A percentile compares a stretch with the other conserved stretches of the same genome.
These are phyloP conservation scores for Pentamera pediparva DNA, from an alignment of 53 echinoderm and acorn worm species.

Conservation along the genomic window DNA sequence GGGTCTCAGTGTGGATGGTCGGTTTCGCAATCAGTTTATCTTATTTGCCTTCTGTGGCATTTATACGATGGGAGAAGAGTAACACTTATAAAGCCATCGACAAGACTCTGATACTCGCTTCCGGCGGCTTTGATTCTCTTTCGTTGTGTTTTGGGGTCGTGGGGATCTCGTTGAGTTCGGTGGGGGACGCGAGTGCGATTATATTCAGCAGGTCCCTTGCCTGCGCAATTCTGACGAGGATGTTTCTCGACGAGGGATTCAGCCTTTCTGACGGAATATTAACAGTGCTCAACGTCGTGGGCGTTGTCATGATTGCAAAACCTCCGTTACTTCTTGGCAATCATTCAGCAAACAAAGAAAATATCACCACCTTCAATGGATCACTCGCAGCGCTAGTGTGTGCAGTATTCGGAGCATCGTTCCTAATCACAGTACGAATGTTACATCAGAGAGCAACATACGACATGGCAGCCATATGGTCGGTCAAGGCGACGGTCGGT, in stretches of 20 bases:
- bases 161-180: not conserved
- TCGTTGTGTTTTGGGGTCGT: not conserved
- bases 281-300: not conserved
- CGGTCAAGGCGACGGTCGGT: not conserved
- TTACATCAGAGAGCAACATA: not conserved
- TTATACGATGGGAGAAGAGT: not conserved
- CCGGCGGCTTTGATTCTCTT: not conserved
- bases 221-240: not conserved
- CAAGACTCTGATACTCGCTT: not conserved
- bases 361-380: not conserved
- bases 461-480: not conserved
- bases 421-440: not conserved
- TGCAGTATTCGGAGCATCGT: not conserved
- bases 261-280: not conserved
- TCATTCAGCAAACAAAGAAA: not conserved
- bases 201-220: not conserved
- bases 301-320: not conserved
- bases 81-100: not conserved
- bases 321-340: not conserved
- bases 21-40: not conserved
- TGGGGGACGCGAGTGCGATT: constrained; percentile 1
- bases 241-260: not conserved
- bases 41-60: not conserved
- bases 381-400: not conserved
- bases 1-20: not conserved